Evolutionary conservation across 2,797 vertebrate genomes (phyloP).

Genomic region (Sebastes vulpes): DNA sequence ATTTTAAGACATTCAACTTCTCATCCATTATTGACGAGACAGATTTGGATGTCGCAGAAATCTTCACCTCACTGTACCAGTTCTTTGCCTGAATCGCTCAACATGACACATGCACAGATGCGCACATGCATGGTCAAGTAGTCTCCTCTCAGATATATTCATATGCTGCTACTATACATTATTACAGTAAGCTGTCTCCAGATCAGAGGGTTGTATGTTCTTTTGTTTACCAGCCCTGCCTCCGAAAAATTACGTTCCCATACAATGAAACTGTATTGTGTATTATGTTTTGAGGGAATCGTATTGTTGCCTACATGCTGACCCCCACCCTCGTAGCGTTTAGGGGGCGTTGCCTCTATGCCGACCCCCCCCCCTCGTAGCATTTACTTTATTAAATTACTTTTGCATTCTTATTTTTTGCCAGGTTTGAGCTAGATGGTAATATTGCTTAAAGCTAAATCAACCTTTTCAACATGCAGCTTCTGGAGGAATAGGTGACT

Average conservation of each 20-base stretch:
- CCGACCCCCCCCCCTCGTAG: too few species aligned
- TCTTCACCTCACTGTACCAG: background rate
- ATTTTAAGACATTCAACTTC: conserved; percentile 53
- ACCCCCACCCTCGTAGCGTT: rapidly evolving
- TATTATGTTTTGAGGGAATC: too few species aligned
- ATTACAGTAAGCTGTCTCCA: background rate
- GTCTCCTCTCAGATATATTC: background rate
- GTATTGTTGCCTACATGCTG: too few species aligned
- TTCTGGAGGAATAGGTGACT: too few species aligned
- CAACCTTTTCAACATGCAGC: too few species aligned
- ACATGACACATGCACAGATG: background rate
- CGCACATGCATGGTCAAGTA: background rate
- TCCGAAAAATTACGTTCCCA: too few species aligned
- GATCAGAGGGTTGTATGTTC: background rate
- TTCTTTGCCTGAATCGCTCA: background rate
- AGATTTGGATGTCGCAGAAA: conserved; percentile 28
- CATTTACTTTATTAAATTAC: too few species aligned
- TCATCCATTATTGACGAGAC: conserved; percentile 52
- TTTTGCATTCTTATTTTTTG: too few species aligned
- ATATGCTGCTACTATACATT: background rate
- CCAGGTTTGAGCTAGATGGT: too few species aligned
- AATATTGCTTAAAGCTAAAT: too few species aligned
- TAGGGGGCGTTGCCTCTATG: rapidly evolving
- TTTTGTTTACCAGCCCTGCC: too few species aligned
- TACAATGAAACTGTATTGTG: too few species aligned